Conservation (phyloP, 2,113 vertebrate genomes). For the Pangasianodon gigas region DNA sequence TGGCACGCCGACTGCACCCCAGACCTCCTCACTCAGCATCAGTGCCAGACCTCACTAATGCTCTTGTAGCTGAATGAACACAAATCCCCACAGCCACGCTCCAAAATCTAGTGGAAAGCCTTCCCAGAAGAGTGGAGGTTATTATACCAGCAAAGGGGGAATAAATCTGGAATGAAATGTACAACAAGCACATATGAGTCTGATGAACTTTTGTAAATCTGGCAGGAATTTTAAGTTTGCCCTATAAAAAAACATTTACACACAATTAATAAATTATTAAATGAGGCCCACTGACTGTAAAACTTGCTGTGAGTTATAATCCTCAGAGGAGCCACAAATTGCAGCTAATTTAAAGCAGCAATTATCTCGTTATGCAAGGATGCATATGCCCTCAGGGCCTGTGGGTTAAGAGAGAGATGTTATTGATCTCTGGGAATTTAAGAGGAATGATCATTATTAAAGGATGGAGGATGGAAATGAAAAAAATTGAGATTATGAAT, state of each 20-base stretch:
- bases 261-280: slow-evolving; percentile 12
- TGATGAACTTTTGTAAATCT: not conserved
- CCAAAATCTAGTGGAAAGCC: not conserved
- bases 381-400: slow-evolving; percentile 42
- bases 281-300: not conserved
- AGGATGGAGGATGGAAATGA: not conserved
- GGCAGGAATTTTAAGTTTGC: not conserved
- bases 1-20: not conserved
- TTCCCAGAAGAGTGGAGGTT: not conserved
- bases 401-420: slow-evolving; percentile 10
- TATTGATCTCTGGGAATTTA: slow-evolving; percentile 41
- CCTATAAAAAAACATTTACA: not conserved
- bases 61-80: not conserved
- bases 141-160: not conserved
- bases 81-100: not conserved
- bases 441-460: slow-evolving; percentile 16
- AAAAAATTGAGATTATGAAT: not conserved
- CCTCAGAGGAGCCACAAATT: slow-evolving; percentile 44
- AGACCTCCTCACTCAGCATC: not conserved
- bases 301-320: not conserved
- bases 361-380: slow-evolving; percentile 43
- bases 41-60: not conserved
- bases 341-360: slow-evolving; percentile 37
- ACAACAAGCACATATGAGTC: not conserved
- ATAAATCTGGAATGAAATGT: not conserved